A percentile compares a stretch with the other conserved stretches of the same genome.
Evolutionary conservation across 1,140 invertebrate species (phyloP).

Genomic region (Leptinotarsa undecemlineata): DNA sequence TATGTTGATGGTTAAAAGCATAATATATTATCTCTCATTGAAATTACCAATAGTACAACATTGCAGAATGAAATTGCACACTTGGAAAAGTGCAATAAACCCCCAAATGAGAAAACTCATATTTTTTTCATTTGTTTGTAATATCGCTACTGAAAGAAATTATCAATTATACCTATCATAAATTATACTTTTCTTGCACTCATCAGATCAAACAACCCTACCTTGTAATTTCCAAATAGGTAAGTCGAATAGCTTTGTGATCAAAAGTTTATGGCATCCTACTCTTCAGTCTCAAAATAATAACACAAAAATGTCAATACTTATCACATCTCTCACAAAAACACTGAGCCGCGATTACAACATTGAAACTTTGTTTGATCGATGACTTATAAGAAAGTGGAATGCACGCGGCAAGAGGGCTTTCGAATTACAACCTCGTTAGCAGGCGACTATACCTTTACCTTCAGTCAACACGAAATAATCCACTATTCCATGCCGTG

Average conservation of each 20-base stretch:
- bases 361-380: not conserved
- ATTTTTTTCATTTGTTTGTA: too few relatives aligned
- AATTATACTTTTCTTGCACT: too few relatives aligned
- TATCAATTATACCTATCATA: too few relatives aligned
- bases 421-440: not conserved
- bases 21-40: too few relatives aligned
- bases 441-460: conserved; percentile 14
- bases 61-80: too few relatives aligned
- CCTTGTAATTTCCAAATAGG: too few relatives aligned
- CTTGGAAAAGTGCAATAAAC: too few relatives aligned
- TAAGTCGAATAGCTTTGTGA: not conserved
- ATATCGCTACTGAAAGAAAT: too few relatives aligned
- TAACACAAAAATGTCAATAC: not conserved
- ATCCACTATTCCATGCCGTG: conserved; percentile 27
- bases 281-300: not conserved
- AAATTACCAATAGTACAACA: too few relatives aligned
- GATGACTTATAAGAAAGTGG: not conserved
- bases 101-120: too few relatives aligned
- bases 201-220: too few relatives aligned
- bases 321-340: conserved; percentile 5
- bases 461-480: conserved; percentile 30
- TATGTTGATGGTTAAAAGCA: too few relatives aligned
- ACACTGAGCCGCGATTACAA: not conserved
- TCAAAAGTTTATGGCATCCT: conserved; percentile 1
- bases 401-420: not conserved